Percentiles rank a stretch among this genome's conserved stretches.
Conservation (phyloP, 1,140 invertebrate genomes). For the Streblospio benedicti region DNA sequence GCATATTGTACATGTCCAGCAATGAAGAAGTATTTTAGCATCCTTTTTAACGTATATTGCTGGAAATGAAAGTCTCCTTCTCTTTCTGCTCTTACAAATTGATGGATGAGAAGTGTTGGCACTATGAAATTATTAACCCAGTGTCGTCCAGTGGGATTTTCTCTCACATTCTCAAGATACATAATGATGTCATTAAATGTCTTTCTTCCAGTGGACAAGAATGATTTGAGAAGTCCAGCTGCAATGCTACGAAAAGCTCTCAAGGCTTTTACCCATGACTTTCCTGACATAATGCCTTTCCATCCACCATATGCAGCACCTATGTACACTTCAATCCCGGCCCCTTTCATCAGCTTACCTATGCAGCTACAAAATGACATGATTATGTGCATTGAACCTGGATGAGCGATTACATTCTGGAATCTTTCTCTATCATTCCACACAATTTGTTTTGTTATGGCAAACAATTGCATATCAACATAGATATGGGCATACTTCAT, state of each 20-base stretch:
- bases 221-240: background rate
- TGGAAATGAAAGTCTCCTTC: background rate
- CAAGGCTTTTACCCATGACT: background rate
- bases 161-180: conserved; percentile 3
- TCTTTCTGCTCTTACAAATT: background rate
- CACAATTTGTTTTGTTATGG: background rate
- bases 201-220: background rate
- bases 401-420: background rate
- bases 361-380: conserved; percentile 1
- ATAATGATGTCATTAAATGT: background rate
- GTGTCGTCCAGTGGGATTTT: conserved; percentile 1
- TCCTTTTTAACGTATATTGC: background rate
- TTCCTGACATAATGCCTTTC: background rate
- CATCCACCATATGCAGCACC: too few species aligned
- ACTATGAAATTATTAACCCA: conserved; percentile 1
- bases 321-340: too few species aligned
- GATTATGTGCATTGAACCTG: background rate
- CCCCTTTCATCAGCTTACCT: too few species aligned
- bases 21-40: too few species aligned
- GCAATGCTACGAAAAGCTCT: background rate
- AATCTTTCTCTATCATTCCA: background rate
- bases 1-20: too few species aligned
- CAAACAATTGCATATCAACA: background rate
- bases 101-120: conserved; percentile 2
- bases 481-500: background rate